These are phyloP conservation scores for Pseudobourletiella spinata DNA, from an alignment of 1,140 invertebrate species.

Conservation along the genomic window DNA sequence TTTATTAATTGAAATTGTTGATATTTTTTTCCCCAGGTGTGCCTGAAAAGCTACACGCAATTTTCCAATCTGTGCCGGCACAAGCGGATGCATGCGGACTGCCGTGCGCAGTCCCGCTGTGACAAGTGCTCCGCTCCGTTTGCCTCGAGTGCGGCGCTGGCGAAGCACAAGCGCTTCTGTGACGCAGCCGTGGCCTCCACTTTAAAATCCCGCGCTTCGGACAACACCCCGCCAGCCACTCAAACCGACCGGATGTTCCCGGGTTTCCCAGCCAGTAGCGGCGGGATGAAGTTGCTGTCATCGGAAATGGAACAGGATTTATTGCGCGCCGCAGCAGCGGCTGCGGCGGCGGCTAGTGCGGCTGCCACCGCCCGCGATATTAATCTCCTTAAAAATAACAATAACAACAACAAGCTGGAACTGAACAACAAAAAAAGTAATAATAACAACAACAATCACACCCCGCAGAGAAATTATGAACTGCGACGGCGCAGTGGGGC, in stretches of 20 bases:
- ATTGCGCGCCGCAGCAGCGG: not conserved
- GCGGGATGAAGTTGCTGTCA: not conserved
- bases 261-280: not conserved
- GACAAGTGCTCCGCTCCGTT: conserved; percentile 52
- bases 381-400: not conserved
- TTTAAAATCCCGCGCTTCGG: conserved; percentile 13
- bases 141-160: conserved; percentile 47
- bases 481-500: not conserved
- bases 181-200: conserved; percentile 51
- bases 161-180: conserved; percentile 76
- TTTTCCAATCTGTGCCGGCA: conserved; percentile 99
- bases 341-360: not conserved
- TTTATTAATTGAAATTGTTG: not conserved
- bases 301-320: not conserved
- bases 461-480: not conserved
- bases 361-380: not conserved
- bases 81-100: conserved; percentile 92
- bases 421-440: not conserved
- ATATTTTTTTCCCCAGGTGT: conserved; percentile 36
- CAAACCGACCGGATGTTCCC: not conserved
- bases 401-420: not conserved
- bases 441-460: conserved; percentile 7
- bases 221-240: not conserved
- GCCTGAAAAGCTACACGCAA: conserved; percentile 91
- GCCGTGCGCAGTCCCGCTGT: conserved; percentile 62